Base-by-base conservation (phyloP, 2,113 vertebrate species). In the Indri indri region DNA sequence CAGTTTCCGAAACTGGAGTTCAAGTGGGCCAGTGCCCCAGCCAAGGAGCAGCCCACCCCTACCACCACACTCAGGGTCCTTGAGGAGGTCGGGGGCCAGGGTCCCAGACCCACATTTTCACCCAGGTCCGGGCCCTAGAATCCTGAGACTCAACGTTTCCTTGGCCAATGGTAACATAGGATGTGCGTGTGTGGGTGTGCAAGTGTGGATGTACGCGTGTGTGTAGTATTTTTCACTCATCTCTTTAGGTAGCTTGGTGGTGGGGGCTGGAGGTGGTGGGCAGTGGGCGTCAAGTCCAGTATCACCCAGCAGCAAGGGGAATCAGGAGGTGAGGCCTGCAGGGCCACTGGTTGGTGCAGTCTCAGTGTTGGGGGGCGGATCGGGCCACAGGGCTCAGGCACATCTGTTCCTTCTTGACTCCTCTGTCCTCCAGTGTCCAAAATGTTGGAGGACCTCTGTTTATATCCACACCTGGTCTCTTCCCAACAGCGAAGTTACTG, bases 171-270 rank as follows among this genome's bases (percentile, higher is more conserved):
- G 96, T 92, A 85, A 93, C 50, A 74, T 18, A 45, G 93, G 89
- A 96, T 3, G 83, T 97, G 91, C 88, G 84, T 65, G 8, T 42
- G 54, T 1, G 79, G 0, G 59, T 7, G 92, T 50, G 95, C 57
- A 92, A 52, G 97, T 95, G 70, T n/a, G 83, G 50, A 20, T 63
- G 81, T 94, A 1, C 70, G 52, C 65, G 71, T 83, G 82, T 17
- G 50, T 2, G 6, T 23, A 68, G 90, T 1, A 1, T 91, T 63
- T 42, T 80, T 66, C 70, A 79, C 90, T 90, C 34, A 14, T 95
- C 37, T 96, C 90, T 81, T 85, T 96, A 86, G 63, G 86, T 82
- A 93, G 77, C 12, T 63, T 94, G 8, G 79, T 85, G 59, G 71
- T 93, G 37, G 65, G 73, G 61, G 77, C 77, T 2, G 11, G 65